phyloP scores from a whole-genome alignment of 2,113 vertebrate genomes.

The Heterotis niloticus region DNA sequence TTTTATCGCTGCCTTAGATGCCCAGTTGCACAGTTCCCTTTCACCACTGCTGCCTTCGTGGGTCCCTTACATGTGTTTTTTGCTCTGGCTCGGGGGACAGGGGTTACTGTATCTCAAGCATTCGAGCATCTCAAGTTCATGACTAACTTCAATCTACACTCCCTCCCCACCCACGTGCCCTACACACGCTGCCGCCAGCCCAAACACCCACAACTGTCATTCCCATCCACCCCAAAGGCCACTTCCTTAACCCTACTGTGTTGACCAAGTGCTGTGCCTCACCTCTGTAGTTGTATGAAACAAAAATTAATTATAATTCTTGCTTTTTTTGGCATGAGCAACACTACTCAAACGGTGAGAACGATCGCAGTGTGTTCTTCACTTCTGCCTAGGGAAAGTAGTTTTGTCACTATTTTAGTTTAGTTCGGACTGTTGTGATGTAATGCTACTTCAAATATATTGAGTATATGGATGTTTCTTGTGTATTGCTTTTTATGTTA shows the following conservation, averaged over 20 bases:
- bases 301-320: neutral
- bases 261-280: constrained; percentile 1
- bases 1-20: too few relatives aligned
- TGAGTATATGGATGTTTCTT: neutral
- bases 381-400: too few relatives aligned
- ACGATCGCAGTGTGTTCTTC: too few relatives aligned
- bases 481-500: neutral
- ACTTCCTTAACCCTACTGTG: neutral
- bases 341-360: too few relatives aligned
- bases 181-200: neutral
- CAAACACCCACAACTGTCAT: neutral
- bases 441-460: neutral
- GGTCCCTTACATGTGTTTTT: too few relatives aligned
- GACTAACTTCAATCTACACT: neutral
- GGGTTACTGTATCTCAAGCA: too few relatives aligned
- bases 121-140: too few relatives aligned
- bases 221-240: neutral
- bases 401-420: neutral
- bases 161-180: neutral
- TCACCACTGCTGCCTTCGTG: too few relatives aligned
- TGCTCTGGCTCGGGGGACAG: too few relatives aligned
- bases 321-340: neutral
- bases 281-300: neutral
- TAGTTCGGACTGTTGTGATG: neutral
- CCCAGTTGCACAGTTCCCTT: too few relatives aligned